Percentiles rank a stretch among this genome's conserved stretches.
Conservation (phyloP, 2,797 vertebrate species). For the Pangasius larnaudii region DNA sequence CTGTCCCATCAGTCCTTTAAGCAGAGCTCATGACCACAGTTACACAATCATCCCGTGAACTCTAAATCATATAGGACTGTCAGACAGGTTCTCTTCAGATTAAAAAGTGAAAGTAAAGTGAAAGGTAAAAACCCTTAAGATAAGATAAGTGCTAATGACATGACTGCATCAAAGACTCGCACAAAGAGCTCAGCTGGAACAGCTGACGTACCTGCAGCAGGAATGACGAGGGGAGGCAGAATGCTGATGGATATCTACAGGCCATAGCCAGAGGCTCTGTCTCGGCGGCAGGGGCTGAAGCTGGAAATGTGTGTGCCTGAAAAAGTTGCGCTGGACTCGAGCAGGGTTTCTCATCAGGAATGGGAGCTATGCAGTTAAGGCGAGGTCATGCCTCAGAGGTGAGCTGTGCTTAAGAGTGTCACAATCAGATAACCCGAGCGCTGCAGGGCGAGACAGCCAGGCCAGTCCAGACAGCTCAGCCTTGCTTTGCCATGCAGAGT, state of each 20-base stretch:
- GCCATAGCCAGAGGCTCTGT: constrained; percentile 45
- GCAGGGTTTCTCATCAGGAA: constrained; percentile 29
- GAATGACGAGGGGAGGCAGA: constrained; percentile 43
- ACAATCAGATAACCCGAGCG: constrained; percentile 49
- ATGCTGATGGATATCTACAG: constrained; percentile 51
- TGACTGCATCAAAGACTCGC: constrained; percentile 50
- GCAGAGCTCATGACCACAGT: background rate
- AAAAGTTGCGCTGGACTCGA: no score
- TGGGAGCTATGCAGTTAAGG: constrained; percentile 48
- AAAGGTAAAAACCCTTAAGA: constrained; percentile 36
- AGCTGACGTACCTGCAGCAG: constrained; percentile 41
- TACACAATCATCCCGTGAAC: background rate
- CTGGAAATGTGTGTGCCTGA: background rate
- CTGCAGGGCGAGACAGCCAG: constrained; percentile 44
- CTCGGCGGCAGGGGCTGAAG: constrained; percentile 1
- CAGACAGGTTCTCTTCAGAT: background rate
- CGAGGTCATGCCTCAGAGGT: constrained; percentile 41
- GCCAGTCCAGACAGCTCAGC: constrained; percentile 42
- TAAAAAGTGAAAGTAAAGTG: constrained; percentile 31
- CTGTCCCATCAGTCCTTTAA: background rate
- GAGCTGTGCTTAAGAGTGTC: constrained; percentile 42
- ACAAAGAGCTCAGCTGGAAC: constrained; percentile 39
- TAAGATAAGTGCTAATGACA: constrained; percentile 56
- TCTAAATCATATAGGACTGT: constrained; percentile 12
- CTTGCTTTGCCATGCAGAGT: background rate